A percentile compares a stretch with the other conserved stretches of the same genome.
phyloP scores from a whole-genome alignment of 2,888 invertebrate species.

The Lucinisca nassula region DNA sequence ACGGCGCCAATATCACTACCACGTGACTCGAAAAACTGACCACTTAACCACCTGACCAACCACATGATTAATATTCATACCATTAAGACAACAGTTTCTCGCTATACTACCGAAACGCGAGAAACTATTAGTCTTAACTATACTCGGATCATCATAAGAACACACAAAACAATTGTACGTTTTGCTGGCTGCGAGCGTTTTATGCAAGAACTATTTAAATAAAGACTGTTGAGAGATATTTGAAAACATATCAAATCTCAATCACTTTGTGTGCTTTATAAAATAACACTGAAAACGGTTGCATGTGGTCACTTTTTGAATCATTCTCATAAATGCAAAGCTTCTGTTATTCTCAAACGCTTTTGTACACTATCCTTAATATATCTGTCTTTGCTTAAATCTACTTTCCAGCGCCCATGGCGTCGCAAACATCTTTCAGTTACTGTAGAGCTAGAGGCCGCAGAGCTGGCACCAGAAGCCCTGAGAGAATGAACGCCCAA shows the following conservation, averaged over 20 bases:
- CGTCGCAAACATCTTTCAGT: constrained; percentile 54
- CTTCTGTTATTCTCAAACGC: constrained; percentile 41
- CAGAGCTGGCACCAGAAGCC: constrained; percentile 50
- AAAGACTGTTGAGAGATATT: neutral
- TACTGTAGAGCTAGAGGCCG: constrained; percentile 53
- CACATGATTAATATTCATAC: neutral
- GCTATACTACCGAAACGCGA: constrained; percentile 1
- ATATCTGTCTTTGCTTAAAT: constrained; percentile 60
- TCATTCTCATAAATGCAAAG: constrained; percentile 22
- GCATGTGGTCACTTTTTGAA: neutral
- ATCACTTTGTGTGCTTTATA: neutral
- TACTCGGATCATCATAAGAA: neutral
- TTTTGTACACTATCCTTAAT: constrained; percentile 51
- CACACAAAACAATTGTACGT: neutral
- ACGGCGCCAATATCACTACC: neutral
- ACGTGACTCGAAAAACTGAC: neutral
- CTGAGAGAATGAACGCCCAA: constrained; percentile 59
- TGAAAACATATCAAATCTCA: neutral
- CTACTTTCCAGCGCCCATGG: constrained; percentile 57
- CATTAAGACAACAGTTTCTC: neutral
- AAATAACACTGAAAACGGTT: neutral
- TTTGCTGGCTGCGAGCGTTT: constrained; percentile 10
- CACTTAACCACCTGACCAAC: neutral
- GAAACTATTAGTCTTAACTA: constrained; percentile 7
- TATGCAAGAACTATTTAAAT: neutral